Conservation (phyloP, 2,113 vertebrate genomes). For the Pterocles orientalis region DNA sequence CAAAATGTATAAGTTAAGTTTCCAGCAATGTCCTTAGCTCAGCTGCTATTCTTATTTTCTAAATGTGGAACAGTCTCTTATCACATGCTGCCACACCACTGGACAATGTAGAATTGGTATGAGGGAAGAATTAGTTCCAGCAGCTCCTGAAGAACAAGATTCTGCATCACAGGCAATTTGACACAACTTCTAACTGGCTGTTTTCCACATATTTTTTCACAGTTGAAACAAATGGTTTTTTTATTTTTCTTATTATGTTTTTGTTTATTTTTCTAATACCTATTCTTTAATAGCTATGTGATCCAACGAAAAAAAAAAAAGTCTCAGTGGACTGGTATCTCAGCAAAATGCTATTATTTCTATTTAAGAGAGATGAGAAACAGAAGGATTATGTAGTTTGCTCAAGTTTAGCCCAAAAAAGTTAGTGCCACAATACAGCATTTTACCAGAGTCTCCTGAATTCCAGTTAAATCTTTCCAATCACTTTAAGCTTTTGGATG, state of each 20-base stretch:
- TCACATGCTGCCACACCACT: conserved; percentile 29
- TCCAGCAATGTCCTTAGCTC: neutral
- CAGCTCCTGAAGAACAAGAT: conserved; percentile 28
- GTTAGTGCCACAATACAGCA: neutral
- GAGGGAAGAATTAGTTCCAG: conserved; percentile 48
- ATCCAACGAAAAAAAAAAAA: neutral
- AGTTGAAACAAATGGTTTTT: neutral
- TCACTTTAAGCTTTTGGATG: neutral
- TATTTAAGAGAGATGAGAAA: neutral
- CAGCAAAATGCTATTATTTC: neutral
- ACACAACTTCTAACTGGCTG: neutral
- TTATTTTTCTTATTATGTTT: neutral
- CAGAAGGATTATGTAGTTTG: neutral
- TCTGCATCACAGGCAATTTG: neutral
- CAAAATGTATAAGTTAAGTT: conserved; percentile 6
- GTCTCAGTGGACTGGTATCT: neutral
- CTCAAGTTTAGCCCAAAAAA: neutral
- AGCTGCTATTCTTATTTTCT: conserved; percentile 23
- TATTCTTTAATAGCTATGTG: neutral
- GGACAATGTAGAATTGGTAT: conserved; percentile 23
- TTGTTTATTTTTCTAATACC: neutral
- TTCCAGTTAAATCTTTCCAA: neutral
- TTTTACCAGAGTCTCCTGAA: neutral
- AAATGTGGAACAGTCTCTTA: conserved; percentile 32
- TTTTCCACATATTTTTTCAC: neutral